These are phyloP conservation scores for Aeoliscus strigatus DNA, from an alignment of 2,797 vertebrate species.

Conservation along the genomic window DNA sequence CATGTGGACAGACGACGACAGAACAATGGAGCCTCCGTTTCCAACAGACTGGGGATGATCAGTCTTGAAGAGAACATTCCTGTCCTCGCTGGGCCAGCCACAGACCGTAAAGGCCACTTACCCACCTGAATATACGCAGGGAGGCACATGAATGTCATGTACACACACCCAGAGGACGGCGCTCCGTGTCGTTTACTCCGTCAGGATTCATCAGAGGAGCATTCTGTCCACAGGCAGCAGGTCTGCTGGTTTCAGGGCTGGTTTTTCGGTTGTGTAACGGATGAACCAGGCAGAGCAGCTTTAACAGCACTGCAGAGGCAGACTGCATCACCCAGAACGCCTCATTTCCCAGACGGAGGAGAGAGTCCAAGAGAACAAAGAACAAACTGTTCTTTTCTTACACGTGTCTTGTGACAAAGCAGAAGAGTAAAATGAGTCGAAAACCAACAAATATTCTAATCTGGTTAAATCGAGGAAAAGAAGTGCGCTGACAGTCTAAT, in stretches of 20 bases:
- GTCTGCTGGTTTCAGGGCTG: constrained; percentile 5
- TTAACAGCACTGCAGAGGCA: constrained; percentile 59
- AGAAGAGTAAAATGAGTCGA: no score
- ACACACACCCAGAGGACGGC: background rate
- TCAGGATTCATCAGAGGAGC: constrained; percentile 1
- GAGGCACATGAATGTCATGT: background rate
- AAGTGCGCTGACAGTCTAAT: no score
- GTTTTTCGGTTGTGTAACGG: constrained; percentile 37
- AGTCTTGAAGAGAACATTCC: constrained; percentile 3
- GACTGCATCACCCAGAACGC: constrained; percentile 35
- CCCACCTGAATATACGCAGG: background rate
- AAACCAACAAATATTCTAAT: no score
- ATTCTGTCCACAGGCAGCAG: background rate
- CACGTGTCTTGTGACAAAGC: no score
- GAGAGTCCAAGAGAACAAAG: no score
- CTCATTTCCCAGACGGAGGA: constrained; percentile 24
- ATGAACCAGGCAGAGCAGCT: constrained; percentile 31
- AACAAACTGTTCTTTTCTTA: constrained; percentile 23
- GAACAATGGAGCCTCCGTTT: background rate
- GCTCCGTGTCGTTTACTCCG: background rate
- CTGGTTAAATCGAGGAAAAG: no score
- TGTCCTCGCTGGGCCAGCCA: no score
- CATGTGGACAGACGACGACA: no score
- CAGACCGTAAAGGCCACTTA: no score
- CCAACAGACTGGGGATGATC: background rate